Evolutionary conservation across 2,113 vertebrate genomes (phyloP).

Genomic region (Globicephala melas): DNA sequence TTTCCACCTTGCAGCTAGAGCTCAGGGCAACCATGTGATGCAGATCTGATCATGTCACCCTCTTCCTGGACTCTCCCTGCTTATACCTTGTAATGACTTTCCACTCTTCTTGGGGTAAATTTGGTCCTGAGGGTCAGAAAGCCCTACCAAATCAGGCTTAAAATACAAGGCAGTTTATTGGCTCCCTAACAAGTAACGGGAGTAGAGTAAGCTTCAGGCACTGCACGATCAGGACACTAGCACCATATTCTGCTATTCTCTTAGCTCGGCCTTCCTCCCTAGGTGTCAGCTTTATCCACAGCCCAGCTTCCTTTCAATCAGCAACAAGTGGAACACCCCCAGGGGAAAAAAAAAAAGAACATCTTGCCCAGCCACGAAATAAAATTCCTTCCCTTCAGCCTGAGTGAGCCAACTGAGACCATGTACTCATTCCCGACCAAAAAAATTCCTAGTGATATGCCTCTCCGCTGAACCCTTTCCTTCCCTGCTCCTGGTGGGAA

Average conservation of each 20-base stretch:
- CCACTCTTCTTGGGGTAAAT: background rate
- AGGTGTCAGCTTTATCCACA: background rate
- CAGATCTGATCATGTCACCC: background rate
- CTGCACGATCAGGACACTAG: background rate
- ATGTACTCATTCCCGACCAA: background rate
- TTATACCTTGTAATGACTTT: background rate
- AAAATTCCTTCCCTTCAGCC: background rate
- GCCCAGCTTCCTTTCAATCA: background rate
- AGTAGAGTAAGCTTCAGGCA: background rate
- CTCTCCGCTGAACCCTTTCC: background rate
- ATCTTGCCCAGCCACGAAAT: background rate
- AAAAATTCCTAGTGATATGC: background rate
- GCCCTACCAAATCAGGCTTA: background rate
- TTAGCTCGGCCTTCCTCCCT: background rate
- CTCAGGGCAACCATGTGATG: background rate
- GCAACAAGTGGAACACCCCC: background rate
- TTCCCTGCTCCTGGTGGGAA: background rate
- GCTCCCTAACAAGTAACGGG: background rate
- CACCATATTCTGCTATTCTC: background rate
- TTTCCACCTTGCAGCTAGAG: background rate
- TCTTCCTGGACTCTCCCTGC: background rate
- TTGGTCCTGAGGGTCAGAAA: background rate
- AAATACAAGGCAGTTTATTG: background rate
- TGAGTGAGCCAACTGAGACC: background rate
- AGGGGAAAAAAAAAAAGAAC: background rate